Evolutionary conservation across 2,113 vertebrate genomes (phyloP).

Genomic region (Cheilinus undulatus): DNA sequence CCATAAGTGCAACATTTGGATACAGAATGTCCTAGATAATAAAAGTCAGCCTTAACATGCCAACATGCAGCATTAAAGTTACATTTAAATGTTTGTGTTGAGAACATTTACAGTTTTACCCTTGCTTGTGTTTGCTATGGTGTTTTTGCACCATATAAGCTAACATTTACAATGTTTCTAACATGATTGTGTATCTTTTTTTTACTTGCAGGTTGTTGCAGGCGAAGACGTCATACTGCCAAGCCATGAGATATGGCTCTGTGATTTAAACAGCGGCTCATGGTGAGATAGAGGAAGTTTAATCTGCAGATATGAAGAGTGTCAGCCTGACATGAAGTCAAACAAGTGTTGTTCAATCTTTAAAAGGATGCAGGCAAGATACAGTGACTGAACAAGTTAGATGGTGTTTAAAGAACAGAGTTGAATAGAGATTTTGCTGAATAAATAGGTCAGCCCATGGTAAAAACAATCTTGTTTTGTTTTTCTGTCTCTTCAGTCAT

Average conservation of each 20-base stretch:
- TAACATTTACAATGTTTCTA: neutral
- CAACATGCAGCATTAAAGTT: fast-evolving
- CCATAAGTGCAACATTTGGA: too few relatives aligned
- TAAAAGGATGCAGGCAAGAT: slow-evolving; percentile 3
- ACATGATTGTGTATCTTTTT: neutral
- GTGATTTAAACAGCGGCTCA: slow-evolving; percentile 88
- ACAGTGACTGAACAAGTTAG: neutral
- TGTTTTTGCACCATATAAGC: neutral
- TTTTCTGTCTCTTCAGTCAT: neutral
- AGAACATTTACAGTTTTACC: neutral
- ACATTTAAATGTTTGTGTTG: neutral
- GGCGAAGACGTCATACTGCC: slow-evolving; percentile 90
- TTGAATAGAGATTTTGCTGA: neutral
- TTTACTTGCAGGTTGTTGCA: slow-evolving; percentile 84
- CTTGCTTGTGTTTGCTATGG: too few relatives aligned
- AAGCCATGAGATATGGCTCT: slow-evolving; percentile 94
- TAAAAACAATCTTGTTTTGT: neutral
- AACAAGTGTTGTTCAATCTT: neutral
- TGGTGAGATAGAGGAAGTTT: slow-evolving; percentile 83
- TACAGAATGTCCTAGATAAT: neutral
- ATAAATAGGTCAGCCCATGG: neutral
- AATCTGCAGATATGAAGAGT: slow-evolving; percentile 17
- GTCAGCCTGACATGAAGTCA: slow-evolving; percentile 10
- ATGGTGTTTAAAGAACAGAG: neutral
- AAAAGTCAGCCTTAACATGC: fast-evolving